Base-by-base conservation (phyloP, 2,113 vertebrate species). In the Tyto alba region DNA sequence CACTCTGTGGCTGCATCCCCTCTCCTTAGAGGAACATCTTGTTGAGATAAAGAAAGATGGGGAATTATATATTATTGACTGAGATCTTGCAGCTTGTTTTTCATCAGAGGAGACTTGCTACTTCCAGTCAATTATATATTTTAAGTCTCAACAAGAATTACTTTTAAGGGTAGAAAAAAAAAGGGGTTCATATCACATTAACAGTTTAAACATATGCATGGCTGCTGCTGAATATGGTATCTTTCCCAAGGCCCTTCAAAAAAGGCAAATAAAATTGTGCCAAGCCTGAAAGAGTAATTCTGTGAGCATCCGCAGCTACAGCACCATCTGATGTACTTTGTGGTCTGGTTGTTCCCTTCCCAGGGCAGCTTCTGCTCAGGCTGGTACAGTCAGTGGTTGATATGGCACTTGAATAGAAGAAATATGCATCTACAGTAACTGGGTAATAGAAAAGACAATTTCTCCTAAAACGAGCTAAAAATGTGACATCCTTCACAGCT, bases 251-350 rank as follows among this genome's bases (percentile, higher is more conserved):
- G 73, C n/a, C 16, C 63, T 87, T 19, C 64, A 32, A 38, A 52
- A 47, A 41, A 40, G 34, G 64, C 30, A 56, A 34, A 78, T 16
- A 22, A 64, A 52, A 11, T 12, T 8, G 5, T 77, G 21, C 68
- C 40, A 20, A 29, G 45, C 17, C 55, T 47, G 20, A 55, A 16
- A 20, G 62, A 25, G 29, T 5, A 71, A 57, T 9, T 23, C 76
- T 40, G 52, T 4, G 52, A 38, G 53, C 14, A 41, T 1, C 68
- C 75, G 8, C 38, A 30, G 43, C 50, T 36, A 20, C 3, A 2
- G 26, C 48, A 29, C 29, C 1, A 1, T 17, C 50, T 19, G 68
- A 7, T 5, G 26, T 2, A 1, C 1, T 4, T 27, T 1, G 7
- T 2, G 59, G 19, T 11, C 50, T 43, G 48, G n/a, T 4, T 12